Percentiles rank a stretch among this genome's conserved stretches.
Conservation (phyloP, 2,888 invertebrate species). For the Micoletzkya japonica region DNA sequence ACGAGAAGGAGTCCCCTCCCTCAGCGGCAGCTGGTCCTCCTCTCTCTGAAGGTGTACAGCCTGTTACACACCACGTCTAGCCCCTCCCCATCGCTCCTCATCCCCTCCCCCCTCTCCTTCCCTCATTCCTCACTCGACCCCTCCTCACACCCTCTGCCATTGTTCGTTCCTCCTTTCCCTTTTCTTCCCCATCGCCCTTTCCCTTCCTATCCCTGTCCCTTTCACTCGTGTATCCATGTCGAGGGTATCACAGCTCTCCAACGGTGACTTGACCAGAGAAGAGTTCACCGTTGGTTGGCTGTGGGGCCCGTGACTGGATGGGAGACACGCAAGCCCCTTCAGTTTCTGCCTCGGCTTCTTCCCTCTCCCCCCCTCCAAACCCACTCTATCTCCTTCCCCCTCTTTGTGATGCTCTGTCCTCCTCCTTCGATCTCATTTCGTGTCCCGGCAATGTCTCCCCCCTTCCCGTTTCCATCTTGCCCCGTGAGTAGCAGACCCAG, state of each 20-base stretch:
- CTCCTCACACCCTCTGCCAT: not conserved
- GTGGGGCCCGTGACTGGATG: too few relatives aligned
- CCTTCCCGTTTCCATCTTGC: too few relatives aligned
- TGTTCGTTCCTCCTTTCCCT: not conserved
- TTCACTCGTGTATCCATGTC: not conserved
- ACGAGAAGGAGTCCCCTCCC: not conserved
- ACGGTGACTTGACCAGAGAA: too few relatives aligned
- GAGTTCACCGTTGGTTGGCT: too few relatives aligned
- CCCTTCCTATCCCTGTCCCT: not conserved
- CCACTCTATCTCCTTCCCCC: too few relatives aligned
- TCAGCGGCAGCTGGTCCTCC: not conserved
- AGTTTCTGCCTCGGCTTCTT: too few relatives aligned
- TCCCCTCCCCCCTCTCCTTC: not conserved
- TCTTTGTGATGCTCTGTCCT: too few relatives aligned
- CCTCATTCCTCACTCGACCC: not conserved
- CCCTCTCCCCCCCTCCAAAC: too few relatives aligned
- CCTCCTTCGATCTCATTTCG: too few relatives aligned
- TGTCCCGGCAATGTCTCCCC: too few relatives aligned
- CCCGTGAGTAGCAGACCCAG: too few relatives aligned
- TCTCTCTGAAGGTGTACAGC: not conserved
- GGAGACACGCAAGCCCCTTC: too few relatives aligned
- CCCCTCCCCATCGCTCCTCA: not conserved
- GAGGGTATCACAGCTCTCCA: conserved; percentile 28
- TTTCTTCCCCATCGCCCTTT: conserved; percentile 8
- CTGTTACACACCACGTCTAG: not conserved